These are phyloP conservation scores for Euphonia xanthogaster DNA, from an alignment of 2,797 vertebrate species.

Conservation along the genomic window DNA sequence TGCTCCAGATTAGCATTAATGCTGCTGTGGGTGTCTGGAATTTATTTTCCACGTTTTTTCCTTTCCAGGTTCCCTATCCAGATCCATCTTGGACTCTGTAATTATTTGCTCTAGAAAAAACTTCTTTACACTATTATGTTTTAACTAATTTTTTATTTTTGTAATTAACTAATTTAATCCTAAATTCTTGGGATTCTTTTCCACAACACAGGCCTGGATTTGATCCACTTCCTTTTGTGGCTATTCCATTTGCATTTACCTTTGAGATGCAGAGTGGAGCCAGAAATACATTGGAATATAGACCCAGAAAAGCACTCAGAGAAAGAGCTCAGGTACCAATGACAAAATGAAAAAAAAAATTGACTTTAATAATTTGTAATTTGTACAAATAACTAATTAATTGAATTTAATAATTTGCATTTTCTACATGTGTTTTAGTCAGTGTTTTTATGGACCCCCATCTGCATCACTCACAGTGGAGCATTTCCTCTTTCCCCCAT, in stretches of 20 bases:
- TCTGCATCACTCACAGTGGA: background rate
- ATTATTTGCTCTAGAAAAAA: background rate
- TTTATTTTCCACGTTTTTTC: background rate
- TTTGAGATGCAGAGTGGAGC: background rate
- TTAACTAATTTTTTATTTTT: background rate
- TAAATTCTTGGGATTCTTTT: background rate
- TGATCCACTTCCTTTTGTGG: background rate
- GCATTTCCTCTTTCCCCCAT: background rate
- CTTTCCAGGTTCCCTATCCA: background rate
- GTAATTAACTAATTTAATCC: background rate
- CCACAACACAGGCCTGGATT: background rate
- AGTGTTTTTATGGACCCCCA: background rate
- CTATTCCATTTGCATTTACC: background rate
- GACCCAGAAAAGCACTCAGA: background rate
- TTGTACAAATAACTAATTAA: background rate
- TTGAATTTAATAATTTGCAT: background rate
- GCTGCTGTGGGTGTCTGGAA: background rate
- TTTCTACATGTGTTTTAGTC: background rate
- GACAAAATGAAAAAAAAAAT: background rate
- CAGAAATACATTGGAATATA: background rate
- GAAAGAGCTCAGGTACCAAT: background rate
- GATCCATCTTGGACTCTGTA: background rate
- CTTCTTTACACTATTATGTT: background rate
- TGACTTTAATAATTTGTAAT: background rate
- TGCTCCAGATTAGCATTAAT: background rate